Percentiles rank a stretch among this genome's conserved stretches.
phyloP scores from a whole-genome alignment of 2,797 vertebrate species.

The Manis pentadactyla region DNA sequence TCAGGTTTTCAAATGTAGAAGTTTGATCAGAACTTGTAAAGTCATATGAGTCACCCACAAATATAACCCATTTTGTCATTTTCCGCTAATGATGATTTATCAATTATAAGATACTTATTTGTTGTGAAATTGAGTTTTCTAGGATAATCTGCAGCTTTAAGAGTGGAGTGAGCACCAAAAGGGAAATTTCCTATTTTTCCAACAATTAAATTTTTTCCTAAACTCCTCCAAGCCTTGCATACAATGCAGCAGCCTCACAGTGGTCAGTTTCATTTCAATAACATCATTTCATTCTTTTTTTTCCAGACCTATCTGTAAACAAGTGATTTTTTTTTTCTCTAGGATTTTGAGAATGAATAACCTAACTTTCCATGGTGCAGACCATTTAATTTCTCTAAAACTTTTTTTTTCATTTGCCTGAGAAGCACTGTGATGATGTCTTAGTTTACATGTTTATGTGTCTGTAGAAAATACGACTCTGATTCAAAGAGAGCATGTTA shows the following conservation, averaged over 20 bases:
- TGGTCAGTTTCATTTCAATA: constrained; percentile 91
- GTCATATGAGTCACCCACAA: neutral
- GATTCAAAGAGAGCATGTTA: constrained; percentile 86
- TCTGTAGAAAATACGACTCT: constrained; percentile 85
- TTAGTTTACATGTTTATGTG: constrained; percentile 89
- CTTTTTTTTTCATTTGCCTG: constrained; percentile 83
- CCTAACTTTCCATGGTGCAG: constrained; percentile 89
- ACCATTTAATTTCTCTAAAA: constrained; percentile 87
- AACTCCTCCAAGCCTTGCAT: constrained; percentile 90
- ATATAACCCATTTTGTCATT: neutral
- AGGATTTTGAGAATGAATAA: constrained; percentile 87
- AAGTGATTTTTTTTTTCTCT: constrained; percentile 86
- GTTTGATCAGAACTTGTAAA: constrained; percentile 60
- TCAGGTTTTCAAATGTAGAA: constrained; percentile 66
- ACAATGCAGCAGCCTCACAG: constrained; percentile 91
- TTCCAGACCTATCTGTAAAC: constrained; percentile 89
- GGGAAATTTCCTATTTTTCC: constrained; percentile 73
- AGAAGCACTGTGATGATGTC: constrained; percentile 86
- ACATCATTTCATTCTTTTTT: constrained; percentile 87
- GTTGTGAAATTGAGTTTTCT: constrained; percentile 85
- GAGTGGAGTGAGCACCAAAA: constrained; percentile 73
- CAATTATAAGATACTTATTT: neutral
- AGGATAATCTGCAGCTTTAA: constrained; percentile 90
- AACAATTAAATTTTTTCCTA: constrained; percentile 77
- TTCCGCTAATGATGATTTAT: constrained; percentile 15